Conservation (phyloP, 2,888 invertebrate genomes). For the Fabriciana adippe region DNA sequence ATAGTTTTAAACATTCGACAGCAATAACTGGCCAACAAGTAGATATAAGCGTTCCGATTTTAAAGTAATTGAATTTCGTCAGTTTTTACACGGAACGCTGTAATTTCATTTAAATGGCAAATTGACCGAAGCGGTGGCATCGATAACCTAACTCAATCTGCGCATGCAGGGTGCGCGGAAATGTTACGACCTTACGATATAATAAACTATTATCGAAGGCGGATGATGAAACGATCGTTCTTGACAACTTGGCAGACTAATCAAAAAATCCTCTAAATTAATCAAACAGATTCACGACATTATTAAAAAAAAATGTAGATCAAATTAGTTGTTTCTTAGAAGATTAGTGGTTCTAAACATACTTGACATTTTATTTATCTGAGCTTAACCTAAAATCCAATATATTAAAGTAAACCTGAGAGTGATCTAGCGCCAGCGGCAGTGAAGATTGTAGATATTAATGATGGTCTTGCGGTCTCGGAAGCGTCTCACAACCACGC, state of each 20-base stretch:
- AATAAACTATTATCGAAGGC: neutral
- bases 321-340: too few species aligned
- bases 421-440: too few species aligned
- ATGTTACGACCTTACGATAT: neutral
- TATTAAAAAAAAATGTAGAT: too few species aligned
- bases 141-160: conserved; percentile 2
- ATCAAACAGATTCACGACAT: too few species aligned
- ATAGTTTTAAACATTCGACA: conserved; percentile 18
- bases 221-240: neutral
- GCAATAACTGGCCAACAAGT: conserved; percentile 14
- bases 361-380: too few species aligned
- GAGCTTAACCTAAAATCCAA: too few species aligned
- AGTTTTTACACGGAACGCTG: conserved; percentile 1
- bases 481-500: too few species aligned
- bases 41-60: conserved; percentile 11
- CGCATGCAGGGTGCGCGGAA: neutral
- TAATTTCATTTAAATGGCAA: conserved; percentile 19
- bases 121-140: conserved; percentile 6
- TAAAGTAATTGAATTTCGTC: neutral
- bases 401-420: too few species aligned
- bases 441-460: too few species aligned
- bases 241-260: neutral
- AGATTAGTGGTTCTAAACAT: too few species aligned
- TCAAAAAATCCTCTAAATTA: too few species aligned
- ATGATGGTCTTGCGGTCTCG: too few species aligned